Evolutionary conservation across 2,113 vertebrate genomes (phyloP), one percentile per base, ranked within the genome.

Genomic region (Phocoena phocoena): DNA sequence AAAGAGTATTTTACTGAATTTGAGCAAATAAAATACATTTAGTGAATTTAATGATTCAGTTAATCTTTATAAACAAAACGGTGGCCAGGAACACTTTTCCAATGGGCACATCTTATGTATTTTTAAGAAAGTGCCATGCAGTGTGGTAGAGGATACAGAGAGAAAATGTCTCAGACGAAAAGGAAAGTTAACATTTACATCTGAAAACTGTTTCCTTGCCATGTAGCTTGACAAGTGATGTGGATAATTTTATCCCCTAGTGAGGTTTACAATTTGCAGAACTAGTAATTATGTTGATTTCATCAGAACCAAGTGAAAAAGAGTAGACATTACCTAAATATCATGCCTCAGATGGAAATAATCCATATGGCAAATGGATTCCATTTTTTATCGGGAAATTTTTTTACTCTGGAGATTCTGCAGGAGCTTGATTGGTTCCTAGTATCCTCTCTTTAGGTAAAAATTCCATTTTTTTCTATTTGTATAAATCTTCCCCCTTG

Each of bases 191-290:
- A 96, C 93, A 97, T 97, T 97, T 96, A 97, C 63, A 76, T 96
- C 93, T 97, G 86, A 95, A 97, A 97, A 97, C 93, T 84, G 89
- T 96, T 74, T 93, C 89, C 62, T 88, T 96, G 93, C 97, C 96
- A 96, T 87, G 96, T 76, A 93, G 58, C 79, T 97, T 98, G 98
- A 98, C 98, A 97, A 97, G 93, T 95, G 96, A 97, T 96, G 77
- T 76, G 58, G 96, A 97, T 97, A 97, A 97, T 97, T 97, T 97
- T 96, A 97, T 97, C 91, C 93, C 89, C 53, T 97, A 74, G 96
- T 93, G 96, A 97, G 96, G 96, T 96, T 96, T 96, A 96, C 92
- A 97, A 97, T 97, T 95, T 96, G 33, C 93, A 93, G 95, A 95
- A 93, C 95, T 95, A 97, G 96, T 97, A 93, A 86, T 95, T 96